These are phyloP conservation scores for Bombus vancouverensis DNA, from an alignment of 1,140 invertebrate genomes.

Conservation along the genomic window DNA sequence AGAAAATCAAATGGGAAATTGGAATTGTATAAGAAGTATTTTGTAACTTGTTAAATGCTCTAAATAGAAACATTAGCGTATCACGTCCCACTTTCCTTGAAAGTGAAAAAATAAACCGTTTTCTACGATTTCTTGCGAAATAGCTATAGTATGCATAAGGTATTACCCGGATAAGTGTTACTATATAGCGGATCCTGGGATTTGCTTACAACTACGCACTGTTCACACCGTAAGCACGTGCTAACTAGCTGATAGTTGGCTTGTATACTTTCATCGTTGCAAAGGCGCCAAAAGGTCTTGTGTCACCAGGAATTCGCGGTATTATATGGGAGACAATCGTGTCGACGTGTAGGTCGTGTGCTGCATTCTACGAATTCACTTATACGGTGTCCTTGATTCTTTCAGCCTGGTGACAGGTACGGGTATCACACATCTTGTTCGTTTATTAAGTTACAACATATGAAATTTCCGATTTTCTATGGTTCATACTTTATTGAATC, in stretches of 20 bases:
- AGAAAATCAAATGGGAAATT: background rate
- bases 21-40: background rate
- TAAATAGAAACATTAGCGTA: background rate
- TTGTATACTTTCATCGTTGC: slow-evolving; percentile 7
- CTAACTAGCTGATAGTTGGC: slow-evolving; percentile 39
- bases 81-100: background rate
- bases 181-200: background rate
- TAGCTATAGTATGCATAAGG: background rate
- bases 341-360: slow-evolving; percentile 58
- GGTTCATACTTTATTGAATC: too few relatives aligned
- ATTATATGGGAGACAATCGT: slow-evolving; percentile 35
- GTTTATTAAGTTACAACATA: background rate
- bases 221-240: slow-evolving; percentile 48
- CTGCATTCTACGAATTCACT: slow-evolving; percentile 63
- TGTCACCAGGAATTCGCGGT: slow-evolving; percentile 33
- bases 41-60: background rate
- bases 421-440: background rate
- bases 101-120: background rate
- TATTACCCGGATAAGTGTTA: background rate
- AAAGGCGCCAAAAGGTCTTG: slow-evolving; percentile 53
- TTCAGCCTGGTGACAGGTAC: background rate
- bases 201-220: slow-evolving; percentile 29
- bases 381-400: slow-evolving; percentile 46
- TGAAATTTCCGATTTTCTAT: too few relatives aligned
- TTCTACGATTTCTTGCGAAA: slow-evolving; percentile 16